Conservation (phyloP, 2,888 invertebrate genomes). For the Chouioia cunea region DNA sequence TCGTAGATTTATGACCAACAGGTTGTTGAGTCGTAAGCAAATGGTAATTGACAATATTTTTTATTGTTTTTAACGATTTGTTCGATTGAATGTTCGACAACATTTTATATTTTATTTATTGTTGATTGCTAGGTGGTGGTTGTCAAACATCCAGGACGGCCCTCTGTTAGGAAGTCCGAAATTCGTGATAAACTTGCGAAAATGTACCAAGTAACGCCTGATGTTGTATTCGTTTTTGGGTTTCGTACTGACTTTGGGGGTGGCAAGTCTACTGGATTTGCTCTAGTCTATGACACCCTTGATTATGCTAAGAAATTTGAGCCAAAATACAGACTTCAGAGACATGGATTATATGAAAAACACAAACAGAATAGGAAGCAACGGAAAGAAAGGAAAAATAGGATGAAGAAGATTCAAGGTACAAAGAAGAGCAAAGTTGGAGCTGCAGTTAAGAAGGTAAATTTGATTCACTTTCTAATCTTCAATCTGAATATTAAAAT, state of each 20-base stretch:
- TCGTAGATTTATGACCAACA: conserved; percentile 99
- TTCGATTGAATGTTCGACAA: background rate
- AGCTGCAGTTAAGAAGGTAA: conserved; percentile 86
- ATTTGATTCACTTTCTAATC: background rate
- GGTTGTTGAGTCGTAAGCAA: conserved; percentile 97
- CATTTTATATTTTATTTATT: conserved; percentile 2
- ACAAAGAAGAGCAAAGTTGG: conserved; percentile 99
- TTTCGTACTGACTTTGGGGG: conserved; percentile 99
- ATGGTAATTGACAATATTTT: conserved; percentile 82
- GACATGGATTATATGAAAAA: conserved; percentile 95
- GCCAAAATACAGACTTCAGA: conserved; percentile 94
- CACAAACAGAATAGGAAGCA: conserved; percentile 97
- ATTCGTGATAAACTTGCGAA: conserved; percentile 96
- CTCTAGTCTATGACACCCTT: conserved; percentile 95
- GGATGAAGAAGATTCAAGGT: conserved; percentile 99
- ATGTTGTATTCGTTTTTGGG: conserved; percentile 96
- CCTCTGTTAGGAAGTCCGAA: conserved; percentile 97
- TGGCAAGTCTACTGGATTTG: conserved; percentile 98
- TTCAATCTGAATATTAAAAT: conserved; percentile 5
- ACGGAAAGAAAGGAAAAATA: conserved; percentile 99
- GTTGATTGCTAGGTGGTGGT: conserved; percentile 79
- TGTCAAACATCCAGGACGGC: conserved; percentile 95
- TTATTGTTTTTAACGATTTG: background rate
- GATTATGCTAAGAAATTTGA: conserved; percentile 99
- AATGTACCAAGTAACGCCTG: conserved; percentile 98